Base-by-base conservation (phyloP, 1,140 invertebrate genomes). In the Pseudomyrmex sp. region DNA sequence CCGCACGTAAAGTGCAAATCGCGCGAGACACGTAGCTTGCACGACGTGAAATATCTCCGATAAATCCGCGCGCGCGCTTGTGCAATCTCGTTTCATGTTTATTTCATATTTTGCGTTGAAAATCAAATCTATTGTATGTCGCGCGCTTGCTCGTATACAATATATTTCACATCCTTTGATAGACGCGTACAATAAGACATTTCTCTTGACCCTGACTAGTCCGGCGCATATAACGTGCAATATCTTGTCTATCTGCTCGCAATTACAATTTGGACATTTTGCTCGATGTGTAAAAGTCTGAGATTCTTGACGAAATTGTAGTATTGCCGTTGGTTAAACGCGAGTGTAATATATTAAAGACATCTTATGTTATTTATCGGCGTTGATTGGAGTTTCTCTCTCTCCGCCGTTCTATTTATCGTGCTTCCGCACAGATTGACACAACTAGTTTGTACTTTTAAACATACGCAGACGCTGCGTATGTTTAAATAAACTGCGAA, bases 401-500 rank as follows among this genome's bases (percentile, higher is more conserved):
- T 48, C 3, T 79, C 62, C 35, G 35, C 18, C 62, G 23, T 77
- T 80, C 82, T 70, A 48, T 80, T 76, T 84, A 76, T 68, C 63
- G 65, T 61, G 44, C 20, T 18, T 23, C 8, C 44, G 44, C 74
- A 46, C 80, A 76, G 61, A 76, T 83, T 76, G 46, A n/a, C 44
- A 35, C 66, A 70, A 59, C 66, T 80, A 80, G 52, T 79, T 70
- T 50, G 76, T 48, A 70, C 20, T 18, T 26, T 26, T 26, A 26
- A 26, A 26, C 23, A 26, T 26, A 26, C 56, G 5, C 44, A 54
- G 59, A 72, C 54, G 66, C 54, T 70, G 54, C 66, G 66, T 68
- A 59, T 80, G 61, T 80, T 80, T 80, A 80, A 80, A 72, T 72
- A 80, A 80, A 80, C 76, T 59, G 23, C 54, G 66, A 80, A 80